Conservation (phyloP, 2,113 vertebrate genomes). For the Vidua macroura region DNA sequence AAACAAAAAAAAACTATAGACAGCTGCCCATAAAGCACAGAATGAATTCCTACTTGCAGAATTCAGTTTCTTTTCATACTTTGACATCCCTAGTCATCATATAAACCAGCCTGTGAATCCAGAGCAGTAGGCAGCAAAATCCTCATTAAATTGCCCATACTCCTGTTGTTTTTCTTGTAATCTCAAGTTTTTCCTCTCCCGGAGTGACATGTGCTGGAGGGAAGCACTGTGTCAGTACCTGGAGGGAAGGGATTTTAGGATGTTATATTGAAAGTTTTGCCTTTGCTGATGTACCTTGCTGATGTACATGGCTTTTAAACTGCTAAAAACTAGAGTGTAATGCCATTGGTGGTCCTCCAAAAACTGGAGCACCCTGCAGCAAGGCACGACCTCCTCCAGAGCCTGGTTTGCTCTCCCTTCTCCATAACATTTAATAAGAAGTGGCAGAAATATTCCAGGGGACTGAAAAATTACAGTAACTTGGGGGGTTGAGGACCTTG, state of each 20-base stretch:
- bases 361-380: background rate
- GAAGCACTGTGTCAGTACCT: background rate
- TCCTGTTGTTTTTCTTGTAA: background rate
- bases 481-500: no score
- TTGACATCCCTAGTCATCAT: background rate
- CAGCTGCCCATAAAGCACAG: background rate
- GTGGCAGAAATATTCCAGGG: background rate
- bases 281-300: background rate
- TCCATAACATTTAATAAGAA: background rate
- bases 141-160: background rate
- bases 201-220: background rate
- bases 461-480: background rate
- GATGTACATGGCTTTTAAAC: background rate
- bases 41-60: background rate
- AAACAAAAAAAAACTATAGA: background rate
- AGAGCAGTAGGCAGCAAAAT: background rate
- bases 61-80: background rate
- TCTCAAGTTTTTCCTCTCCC: background rate
- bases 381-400: background rate
- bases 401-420: background rate
- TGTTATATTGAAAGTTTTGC: background rate
- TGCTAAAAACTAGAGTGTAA: background rate
- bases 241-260: background rate
- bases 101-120: background rate
- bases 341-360: background rate